phyloP scores from a whole-genome alignment of 2,888 invertebrate genomes.

The Coremacera marginata region DNA sequence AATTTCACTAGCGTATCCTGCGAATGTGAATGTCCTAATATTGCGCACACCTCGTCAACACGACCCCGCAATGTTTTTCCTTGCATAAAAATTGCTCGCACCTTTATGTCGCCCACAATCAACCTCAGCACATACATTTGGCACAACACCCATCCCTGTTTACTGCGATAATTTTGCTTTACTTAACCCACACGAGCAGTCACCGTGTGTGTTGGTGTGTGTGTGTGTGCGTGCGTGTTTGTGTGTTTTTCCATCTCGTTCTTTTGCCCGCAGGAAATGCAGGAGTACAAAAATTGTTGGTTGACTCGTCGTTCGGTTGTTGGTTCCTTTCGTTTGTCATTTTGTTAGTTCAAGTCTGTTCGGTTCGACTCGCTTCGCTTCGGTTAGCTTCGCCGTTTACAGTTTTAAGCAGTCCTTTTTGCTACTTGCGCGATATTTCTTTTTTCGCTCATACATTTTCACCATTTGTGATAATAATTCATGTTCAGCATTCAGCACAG shows the following conservation, averaged over 20 bases:
- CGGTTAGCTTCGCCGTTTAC: constrained; percentile 9
- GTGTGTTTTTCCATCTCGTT: constrained; percentile 28
- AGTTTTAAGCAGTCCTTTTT: not conserved
- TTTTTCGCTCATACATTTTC: not conserved
- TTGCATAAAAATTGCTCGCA: too few relatives aligned
- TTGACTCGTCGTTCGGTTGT: not conserved
- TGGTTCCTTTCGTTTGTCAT: constrained; percentile 27
- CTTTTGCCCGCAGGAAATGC: constrained; percentile 13
- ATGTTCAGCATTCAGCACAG: constrained; percentile 11
- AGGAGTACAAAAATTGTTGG: constrained; percentile 17
- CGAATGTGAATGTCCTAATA: too few relatives aligned
- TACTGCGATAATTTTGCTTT: constrained; percentile 4
- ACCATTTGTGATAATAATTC: constrained; percentile 30
- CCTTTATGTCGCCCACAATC: too few relatives aligned
- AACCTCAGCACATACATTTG: too few relatives aligned
- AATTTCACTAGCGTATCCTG: too few relatives aligned
- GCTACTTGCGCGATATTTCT: not conserved
- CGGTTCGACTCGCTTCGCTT: constrained; percentile 24
- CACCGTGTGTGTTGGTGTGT: not conserved
- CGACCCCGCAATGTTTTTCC: too few relatives aligned
- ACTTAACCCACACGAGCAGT: constrained; percentile 15
- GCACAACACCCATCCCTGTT: not conserved
- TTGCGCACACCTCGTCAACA: too few relatives aligned
- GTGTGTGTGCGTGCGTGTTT: not conserved
- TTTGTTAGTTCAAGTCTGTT: not conserved